Evolutionary conservation across 2,888 invertebrate genomes (phyloP).

Genomic region (Andrena minutula): DNA sequence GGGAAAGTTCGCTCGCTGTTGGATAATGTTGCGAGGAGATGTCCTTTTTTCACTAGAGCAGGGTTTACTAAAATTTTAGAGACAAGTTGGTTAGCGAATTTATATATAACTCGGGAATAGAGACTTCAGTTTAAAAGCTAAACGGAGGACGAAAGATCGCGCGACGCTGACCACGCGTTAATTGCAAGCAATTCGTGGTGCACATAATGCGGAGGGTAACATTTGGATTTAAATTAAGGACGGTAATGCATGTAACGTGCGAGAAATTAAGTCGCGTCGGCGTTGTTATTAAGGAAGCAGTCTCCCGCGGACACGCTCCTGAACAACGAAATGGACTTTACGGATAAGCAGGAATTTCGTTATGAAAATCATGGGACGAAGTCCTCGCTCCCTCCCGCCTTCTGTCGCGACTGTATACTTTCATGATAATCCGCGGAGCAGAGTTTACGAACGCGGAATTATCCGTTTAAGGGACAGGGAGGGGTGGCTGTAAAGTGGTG

Average conservation of each 20-base stretch:
- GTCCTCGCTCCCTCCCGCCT: not conserved
- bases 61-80: not conserved
- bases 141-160: not conserved
- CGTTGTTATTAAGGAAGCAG: conserved; percentile 16
- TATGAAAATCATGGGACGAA: conserved; percentile 16
- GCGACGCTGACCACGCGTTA: not conserved
- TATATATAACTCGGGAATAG: not conserved
- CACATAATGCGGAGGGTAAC: not conserved
- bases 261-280: conserved; percentile 23
- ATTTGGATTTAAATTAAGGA: conserved; percentile 19
- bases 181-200: not conserved
- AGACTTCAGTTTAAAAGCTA: not conserved
- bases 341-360: conserved; percentile 27
- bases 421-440: conserved; percentile 14
- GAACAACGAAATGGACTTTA: conserved; percentile 8
- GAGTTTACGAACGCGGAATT: conserved; percentile 32
- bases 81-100: not conserved
- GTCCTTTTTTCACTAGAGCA: not conserved
- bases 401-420: not conserved
- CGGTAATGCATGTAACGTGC: conserved; percentile 6
- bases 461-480: conserved; percentile 20
- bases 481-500: conserved; percentile 5
- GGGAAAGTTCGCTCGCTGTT: too few relatives aligned
- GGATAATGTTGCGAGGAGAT: too few relatives aligned
- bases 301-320: conserved; percentile 9